Evolutionary conservation across 2,113 vertebrate species (phyloP), one percentile per base, ranked within the genome.

Genomic region (Numida meleagris): DNA sequence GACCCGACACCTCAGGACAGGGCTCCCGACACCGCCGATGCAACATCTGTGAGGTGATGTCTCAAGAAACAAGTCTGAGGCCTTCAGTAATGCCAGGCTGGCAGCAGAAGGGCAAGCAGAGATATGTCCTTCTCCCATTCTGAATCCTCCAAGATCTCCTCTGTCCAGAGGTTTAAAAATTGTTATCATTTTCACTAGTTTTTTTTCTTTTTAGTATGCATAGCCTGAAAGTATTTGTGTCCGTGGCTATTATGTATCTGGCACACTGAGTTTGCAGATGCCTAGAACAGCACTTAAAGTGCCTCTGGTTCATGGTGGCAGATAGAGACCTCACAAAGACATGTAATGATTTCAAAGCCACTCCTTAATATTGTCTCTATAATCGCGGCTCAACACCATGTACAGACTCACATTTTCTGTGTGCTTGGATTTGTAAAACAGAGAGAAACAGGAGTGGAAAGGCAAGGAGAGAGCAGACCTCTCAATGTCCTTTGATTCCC

Each of bases 71-170:
- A 25, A 31, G 7, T 10, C 59, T 63, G 36, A 40, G 18, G 13
- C 25, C 13, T 27, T 91, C 2, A 2, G 0, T 10, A n/a, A 62
- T 15, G 4, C 73, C 77, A 43, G 18, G 6, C 33, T 80, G 40
- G 50, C 12, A 40, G 25, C 2, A 33, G 48, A 43, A 87, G 14
- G 7, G 6, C 72, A 9, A 4, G 13, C 51, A 57, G 33, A 75
- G 18, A 73, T 25, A 31, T 74, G 13, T 1, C 2, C 10, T 70
- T 86, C n/a, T 66, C 50, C 40, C 27, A 18, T 9, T 5, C 3
- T 4, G 3, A 59, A 21, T 8, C 18, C 12, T 25, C 20, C 0
- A 0, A 74, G 20, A 43, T 42, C 15, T 17, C 48, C 20, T 27
- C n/a, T 36, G 14, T 61, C 15, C 34, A 61, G 53, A 55, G 14